Evolutionary conservation across 2,113 vertebrate genomes (phyloP).

Genomic region (Mixornis gularis): DNA sequence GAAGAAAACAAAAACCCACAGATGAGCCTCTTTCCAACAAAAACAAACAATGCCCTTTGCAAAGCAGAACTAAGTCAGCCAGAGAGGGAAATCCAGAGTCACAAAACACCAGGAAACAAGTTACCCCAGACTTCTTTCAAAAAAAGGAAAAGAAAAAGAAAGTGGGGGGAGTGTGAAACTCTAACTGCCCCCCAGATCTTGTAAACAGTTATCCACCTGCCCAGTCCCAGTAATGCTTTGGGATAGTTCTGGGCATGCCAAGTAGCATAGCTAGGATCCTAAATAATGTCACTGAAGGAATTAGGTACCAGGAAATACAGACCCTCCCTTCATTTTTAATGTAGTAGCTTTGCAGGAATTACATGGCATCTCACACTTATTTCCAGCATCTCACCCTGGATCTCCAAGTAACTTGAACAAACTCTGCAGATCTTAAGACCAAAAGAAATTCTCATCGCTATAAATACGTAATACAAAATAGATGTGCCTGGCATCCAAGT

Average conservation of each 20-base stretch:
- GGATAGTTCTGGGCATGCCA: background rate
- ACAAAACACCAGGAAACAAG: background rate
- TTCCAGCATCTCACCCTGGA: background rate
- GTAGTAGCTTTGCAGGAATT: background rate
- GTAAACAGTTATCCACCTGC: background rate
- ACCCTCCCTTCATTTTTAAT: background rate
- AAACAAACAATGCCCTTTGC: background rate
- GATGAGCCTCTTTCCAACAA: background rate
- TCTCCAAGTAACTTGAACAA: background rate
- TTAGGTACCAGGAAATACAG: background rate
- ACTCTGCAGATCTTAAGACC: background rate
- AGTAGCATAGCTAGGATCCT: background rate
- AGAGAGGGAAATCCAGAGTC: background rate
- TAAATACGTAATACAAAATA: background rate
- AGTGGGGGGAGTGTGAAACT: background rate
- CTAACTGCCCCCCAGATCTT: background rate
- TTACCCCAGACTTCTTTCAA: background rate
- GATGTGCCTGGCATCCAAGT: background rate
- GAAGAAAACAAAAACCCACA: conserved; percentile 36
- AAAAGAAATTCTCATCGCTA: background rate
- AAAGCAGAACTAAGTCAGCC: background rate
- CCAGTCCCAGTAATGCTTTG: background rate
- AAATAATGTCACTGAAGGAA: background rate
- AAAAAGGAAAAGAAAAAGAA: background rate
- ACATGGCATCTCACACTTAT: background rate